Evolutionary conservation across 2,888 invertebrate species (phyloP).

Genomic region (Phaedon cochleariae): DNA sequence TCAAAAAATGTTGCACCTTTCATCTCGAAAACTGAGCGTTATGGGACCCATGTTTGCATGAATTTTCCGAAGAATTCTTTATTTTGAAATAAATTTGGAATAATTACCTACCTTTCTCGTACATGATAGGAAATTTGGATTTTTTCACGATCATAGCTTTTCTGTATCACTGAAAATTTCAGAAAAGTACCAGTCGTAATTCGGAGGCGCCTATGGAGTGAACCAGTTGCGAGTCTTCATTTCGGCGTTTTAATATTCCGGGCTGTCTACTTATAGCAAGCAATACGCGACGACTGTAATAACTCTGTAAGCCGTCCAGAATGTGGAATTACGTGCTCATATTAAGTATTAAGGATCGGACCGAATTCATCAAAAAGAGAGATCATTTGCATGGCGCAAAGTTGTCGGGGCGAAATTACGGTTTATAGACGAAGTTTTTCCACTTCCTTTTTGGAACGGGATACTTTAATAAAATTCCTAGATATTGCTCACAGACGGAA

Average conservation of each 20-base stretch:
- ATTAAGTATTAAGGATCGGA: constrained; percentile 52
- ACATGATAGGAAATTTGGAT: no score
- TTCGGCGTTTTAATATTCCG: constrained; percentile 29
- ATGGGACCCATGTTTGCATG: no score
- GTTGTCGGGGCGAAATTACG: not conserved
- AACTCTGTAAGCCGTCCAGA: constrained; percentile 51
- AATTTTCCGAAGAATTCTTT: no score
- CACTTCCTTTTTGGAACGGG: not conserved
- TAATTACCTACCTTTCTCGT: no score
- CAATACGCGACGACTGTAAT: constrained; percentile 47
- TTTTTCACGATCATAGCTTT: no score
- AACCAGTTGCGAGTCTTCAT: constrained; percentile 8
- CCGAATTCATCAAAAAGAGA: constrained; percentile 54
- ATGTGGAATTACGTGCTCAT: constrained; percentile 53
- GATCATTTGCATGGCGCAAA: constrained; percentile 32
- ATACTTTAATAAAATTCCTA: not conserved
- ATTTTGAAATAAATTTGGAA: no score
- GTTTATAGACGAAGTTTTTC: not conserved
- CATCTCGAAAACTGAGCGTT: no score
- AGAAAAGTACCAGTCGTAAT: not conserved
- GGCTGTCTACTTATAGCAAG: constrained; percentile 23
- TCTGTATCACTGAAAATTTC: not conserved
- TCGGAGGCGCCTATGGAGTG: not conserved
- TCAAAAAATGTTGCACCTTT: no score
- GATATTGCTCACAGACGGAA: not conserved